Evolutionary conservation across 2,113 vertebrate species (phyloP), one percentile per base, ranked within the genome.

Genomic region (Osmerus mordax): DNA sequence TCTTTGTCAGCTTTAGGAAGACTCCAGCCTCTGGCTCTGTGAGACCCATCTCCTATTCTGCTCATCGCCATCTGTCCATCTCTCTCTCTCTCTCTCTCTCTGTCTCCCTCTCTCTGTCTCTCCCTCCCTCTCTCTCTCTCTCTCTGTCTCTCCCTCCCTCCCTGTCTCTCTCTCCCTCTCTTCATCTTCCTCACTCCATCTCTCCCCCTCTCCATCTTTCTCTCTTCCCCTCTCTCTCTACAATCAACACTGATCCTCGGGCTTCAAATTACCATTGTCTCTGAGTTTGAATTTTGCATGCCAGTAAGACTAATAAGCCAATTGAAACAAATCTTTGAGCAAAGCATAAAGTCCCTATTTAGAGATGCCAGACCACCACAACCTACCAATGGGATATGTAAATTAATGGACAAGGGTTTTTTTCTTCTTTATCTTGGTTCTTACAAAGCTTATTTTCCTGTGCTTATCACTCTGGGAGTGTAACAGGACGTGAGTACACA

Each of bases 41-140:
- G 72, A 69, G 47, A 67, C 67, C 63, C 74, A 9, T 51, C 64
- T 70, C 25, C 61, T 77, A 58, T 82, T 77, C 79, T 54, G 56
- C 54, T 78, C 69, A 32, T 3, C 9, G 71, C 80, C 84, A 84
- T 82, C 81, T 81, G 86, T 69, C 25, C 53, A 76, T 7, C 15
- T 71, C 63, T 67, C 21, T 53, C 52, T 51, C 2, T 65, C 23
- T 56, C 69, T 68, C 12, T 59, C 59, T 70, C 32, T 59, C 18
- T 73, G 52, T 55, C 25, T 19, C 14, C 7, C 3, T 15, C 54
- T 58, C 52, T 21, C 16, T 8, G 4, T 14, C 29, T 25, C 1
- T 52, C 21, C 9, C 12, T 23, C 16, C 23, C 21, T 2, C 14
- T 51, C 52, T 69, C 65, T 53, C 29, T 76, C 71, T 72, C n/a